phyloP scores from a whole-genome alignment of 2,888 invertebrate species.

The Sinopyrophorus schimmeli region DNA sequence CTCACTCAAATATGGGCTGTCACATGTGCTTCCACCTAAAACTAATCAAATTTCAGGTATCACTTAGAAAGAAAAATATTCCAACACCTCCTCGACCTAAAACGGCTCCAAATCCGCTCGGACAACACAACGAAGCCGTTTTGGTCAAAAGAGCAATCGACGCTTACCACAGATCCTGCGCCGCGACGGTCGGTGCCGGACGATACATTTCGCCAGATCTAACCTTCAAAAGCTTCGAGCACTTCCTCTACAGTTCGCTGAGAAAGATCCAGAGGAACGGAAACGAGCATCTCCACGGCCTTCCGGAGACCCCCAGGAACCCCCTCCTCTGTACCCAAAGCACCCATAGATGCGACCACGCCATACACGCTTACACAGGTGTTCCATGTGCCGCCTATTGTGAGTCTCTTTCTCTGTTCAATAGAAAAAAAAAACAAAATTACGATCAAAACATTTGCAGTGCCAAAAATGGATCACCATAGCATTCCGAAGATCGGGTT shows the following conservation, averaged over 20 bases:
- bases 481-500: conserved; percentile 74
- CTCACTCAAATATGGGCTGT: too few species aligned
- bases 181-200: conserved; percentile 66
- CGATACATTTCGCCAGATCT: conserved; percentile 68
- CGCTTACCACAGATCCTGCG: conserved; percentile 76
- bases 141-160: conserved; percentile 87
- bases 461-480: conserved; percentile 79
- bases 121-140: conserved; percentile 84
- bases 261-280: conserved; percentile 75
- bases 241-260: conserved; percentile 85
- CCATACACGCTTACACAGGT: conserved; percentile 88
- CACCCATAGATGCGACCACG: conserved; percentile 88
- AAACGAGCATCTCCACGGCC: conserved; percentile 61
- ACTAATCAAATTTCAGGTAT: conserved; percentile 74
- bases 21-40: too few species aligned
- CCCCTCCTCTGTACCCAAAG: conserved; percentile 82
- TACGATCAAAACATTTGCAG: too few species aligned
- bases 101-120: conserved; percentile 88
- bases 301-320: conserved; percentile 61
- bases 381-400: conserved; percentile 86
- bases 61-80: conserved; percentile 91
- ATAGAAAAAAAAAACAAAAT: too few species aligned
- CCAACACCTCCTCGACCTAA: conserved; percentile 89
- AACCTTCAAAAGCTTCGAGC: conserved; percentile 79
- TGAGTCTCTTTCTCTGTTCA: conserved; percentile 58